Evolutionary conservation across 2,797 vertebrate species (phyloP).

Genomic region (Sitta carolinensis): DNA sequence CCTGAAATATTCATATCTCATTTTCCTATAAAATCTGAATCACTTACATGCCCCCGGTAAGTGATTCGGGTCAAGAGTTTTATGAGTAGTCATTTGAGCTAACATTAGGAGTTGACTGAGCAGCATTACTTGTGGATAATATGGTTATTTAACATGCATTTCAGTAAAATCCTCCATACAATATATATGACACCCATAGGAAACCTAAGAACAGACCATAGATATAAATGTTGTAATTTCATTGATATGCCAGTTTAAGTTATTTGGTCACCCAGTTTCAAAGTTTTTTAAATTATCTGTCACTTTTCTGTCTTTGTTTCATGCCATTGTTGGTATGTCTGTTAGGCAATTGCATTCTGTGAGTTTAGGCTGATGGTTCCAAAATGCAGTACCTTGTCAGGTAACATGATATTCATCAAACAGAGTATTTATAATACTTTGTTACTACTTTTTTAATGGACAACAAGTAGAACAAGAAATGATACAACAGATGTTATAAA

Average conservation of each 20-base stretch:
- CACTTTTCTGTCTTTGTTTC: background rate
- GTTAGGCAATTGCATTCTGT: background rate
- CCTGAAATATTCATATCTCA: background rate
- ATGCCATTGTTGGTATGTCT: background rate
- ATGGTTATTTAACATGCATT: background rate
- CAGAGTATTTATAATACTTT: background rate
- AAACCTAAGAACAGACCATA: background rate
- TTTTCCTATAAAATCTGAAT: background rate
- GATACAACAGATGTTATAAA: background rate
- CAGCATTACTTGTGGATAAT: background rate
- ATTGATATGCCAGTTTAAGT: background rate
- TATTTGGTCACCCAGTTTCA: background rate
- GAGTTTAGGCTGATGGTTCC: background rate
- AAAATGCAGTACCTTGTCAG: background rate
- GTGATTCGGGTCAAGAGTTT: background rate
- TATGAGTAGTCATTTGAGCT: background rate
- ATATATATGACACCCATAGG: background rate
- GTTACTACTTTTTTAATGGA: background rate
- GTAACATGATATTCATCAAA: background rate
- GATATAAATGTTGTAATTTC: background rate
- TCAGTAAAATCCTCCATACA: background rate
- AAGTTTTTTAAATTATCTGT: background rate
- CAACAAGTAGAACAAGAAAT: background rate
- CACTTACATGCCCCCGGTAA: background rate
- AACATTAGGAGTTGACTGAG: background rate